These are phyloP conservation scores for Myrmophylax atrothorax DNA, from an alignment of 2,113 vertebrate species.

Conservation along the genomic window DNA sequence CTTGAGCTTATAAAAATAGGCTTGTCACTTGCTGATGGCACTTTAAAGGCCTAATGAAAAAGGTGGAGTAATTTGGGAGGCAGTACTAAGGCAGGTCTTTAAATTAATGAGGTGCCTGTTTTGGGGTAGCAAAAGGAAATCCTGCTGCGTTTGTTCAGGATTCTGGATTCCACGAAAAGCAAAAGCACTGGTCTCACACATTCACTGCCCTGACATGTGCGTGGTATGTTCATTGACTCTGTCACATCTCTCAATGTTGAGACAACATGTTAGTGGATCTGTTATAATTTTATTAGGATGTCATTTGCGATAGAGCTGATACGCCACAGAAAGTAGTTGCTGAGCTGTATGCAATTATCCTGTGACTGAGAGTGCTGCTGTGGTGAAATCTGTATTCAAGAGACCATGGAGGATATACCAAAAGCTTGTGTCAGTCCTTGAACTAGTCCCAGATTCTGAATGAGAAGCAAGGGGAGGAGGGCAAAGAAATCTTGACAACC, in stretches of 20 bases:
- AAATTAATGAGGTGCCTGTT: neutral
- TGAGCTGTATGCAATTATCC: neutral
- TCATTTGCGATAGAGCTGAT: conserved; percentile 27
- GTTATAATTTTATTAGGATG: conserved; percentile 23
- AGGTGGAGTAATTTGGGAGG: neutral
- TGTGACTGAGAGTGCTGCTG: neutral
- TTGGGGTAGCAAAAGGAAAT: neutral
- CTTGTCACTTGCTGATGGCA: neutral
- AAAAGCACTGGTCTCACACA: neutral
- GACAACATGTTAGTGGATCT: conserved; percentile 45
- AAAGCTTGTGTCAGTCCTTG: neutral
- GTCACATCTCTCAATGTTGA: conserved; percentile 38
- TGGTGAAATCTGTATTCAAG: neutral
- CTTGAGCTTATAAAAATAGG: neutral
- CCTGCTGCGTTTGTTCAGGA: neutral
- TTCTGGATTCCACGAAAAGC: conserved; percentile 17
- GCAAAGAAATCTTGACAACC: neutral
- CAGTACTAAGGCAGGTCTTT: neutral
- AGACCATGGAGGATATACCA: neutral
- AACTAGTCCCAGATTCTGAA: neutral
- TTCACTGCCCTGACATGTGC: neutral
- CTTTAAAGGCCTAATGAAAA: neutral
- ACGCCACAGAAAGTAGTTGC: neutral
- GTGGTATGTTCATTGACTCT: neutral
- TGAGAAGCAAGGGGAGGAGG: neutral